Evolutionary conservation across 2,113 vertebrate genomes (phyloP).

Genomic region (Apus apus): DNA sequence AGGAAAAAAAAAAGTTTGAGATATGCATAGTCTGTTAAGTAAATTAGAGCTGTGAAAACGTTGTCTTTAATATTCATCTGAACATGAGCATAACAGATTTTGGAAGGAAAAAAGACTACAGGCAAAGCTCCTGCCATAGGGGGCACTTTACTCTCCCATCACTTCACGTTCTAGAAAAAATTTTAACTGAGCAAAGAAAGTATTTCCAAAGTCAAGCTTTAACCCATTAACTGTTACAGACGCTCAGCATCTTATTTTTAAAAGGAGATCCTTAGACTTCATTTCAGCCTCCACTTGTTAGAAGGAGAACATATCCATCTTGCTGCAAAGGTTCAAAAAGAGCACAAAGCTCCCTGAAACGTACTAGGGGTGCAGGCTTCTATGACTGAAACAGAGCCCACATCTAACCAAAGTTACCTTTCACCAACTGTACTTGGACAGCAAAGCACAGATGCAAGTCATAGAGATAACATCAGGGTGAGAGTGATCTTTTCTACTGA

Average conservation of each 20-base stretch:
- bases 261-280: background rate
- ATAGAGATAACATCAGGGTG: rapidly evolving
- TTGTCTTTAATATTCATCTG: background rate
- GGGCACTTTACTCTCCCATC: too few relatives aligned
- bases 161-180: too few relatives aligned
- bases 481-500: background rate
- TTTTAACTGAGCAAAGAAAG: background rate
- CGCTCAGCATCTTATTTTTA: background rate
- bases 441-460: rapidly evolving
- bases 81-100: background rate
- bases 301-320: background rate
- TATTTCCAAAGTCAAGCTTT: background rate
- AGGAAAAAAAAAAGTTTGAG: background rate
- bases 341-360: background rate
- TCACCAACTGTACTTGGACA: background rate
- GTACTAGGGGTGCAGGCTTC: rapidly evolving
- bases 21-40: rapidly evolving
- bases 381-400: background rate
- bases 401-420: background rate
- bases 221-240: background rate
- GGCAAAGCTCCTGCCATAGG: background rate
- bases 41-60: background rate
- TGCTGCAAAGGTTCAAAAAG: rapidly evolving
- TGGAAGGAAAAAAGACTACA: background rate
- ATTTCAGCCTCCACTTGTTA: background rate